phyloP scores from a whole-genome alignment of 2,113 vertebrate genomes.

The Strix aluco region DNA sequence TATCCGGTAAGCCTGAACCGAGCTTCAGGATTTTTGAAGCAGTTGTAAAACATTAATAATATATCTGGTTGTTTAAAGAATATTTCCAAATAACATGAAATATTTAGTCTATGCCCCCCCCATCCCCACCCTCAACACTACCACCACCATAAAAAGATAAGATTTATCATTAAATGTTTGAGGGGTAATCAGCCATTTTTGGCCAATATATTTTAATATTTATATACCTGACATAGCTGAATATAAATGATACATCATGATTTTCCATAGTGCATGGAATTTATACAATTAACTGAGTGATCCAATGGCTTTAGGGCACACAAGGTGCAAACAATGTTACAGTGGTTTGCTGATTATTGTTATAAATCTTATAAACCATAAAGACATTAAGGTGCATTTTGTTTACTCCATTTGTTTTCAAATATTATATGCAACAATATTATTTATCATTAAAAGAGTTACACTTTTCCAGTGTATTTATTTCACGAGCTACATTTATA shows the following conservation, averaged over 20 bases:
- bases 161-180: constrained; percentile 80
- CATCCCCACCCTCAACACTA: neutral
- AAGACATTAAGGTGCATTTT: constrained; percentile 73
- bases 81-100: constrained; percentile 83
- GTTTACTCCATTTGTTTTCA: constrained; percentile 72
- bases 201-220: constrained; percentile 84
- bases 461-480: constrained; percentile 61
- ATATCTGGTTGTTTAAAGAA: constrained; percentile 80
- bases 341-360: constrained; percentile 73
- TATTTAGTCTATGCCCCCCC: constrained; percentile 68
- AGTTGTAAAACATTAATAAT: constrained; percentile 80
- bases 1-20: constrained; percentile 36
- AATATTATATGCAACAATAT: constrained; percentile 56
- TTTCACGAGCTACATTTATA: constrained; percentile 61
- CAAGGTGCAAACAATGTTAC: constrained; percentile 72
- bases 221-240: constrained; percentile 79
- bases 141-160: constrained; percentile 73
- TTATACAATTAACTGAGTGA: constrained; percentile 78
- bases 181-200: constrained; percentile 80
- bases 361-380: constrained; percentile 77
- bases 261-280: constrained; percentile 78
- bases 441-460: constrained; percentile 75
- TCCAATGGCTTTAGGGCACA: constrained; percentile 77
- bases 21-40: constrained; percentile 68
- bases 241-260: constrained; percentile 79